Evolutionary conservation across 1,140 invertebrate genomes (phyloP).

Genomic region (Stenopsyche tienmushanensis): DNA sequence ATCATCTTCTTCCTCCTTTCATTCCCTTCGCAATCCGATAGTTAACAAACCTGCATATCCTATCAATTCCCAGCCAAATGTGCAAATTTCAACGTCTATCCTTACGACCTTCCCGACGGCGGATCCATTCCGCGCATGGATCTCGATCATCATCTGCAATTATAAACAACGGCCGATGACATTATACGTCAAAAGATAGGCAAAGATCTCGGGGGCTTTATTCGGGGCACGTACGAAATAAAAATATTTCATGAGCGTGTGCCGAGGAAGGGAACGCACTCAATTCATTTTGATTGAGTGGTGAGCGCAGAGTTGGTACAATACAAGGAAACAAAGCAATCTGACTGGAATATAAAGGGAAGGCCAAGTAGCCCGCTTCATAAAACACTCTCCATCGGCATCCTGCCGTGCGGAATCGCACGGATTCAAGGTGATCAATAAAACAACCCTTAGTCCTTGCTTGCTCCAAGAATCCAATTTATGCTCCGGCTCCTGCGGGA

Average conservation of each 20-base stretch:
- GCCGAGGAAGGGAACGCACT: constrained; percentile 15
- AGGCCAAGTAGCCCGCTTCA: neutral
- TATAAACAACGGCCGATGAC: constrained; percentile 7
- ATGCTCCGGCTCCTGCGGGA: neutral
- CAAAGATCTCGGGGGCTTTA: neutral
- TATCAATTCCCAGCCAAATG: too few relatives aligned
- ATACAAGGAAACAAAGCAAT: constrained; percentile 11
- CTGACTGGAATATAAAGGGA: constrained; percentile 22
- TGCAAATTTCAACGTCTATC: too few relatives aligned
- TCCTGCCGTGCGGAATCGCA: too few relatives aligned
- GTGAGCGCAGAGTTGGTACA: constrained; percentile 6
- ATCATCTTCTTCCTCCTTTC: too few relatives aligned
- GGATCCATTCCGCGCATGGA: too few relatives aligned
- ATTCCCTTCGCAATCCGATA: too few relatives aligned
- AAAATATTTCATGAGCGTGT: constrained; percentile 28
- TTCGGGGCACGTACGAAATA: constrained; percentile 23
- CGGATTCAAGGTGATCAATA: neutral
- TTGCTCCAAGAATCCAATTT: constrained; percentile 1
- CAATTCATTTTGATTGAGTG: constrained; percentile 28
- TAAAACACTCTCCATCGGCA: neutral
- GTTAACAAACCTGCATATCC: too few relatives aligned
- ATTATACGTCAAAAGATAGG: too few relatives aligned
- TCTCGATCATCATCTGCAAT: constrained; percentile 9
- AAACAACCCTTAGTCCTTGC: neutral
- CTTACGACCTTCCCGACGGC: too few relatives aligned